Evolutionary conservation across 2,113 vertebrate species (phyloP).

Genomic region (Peromyscus californicus): DNA sequence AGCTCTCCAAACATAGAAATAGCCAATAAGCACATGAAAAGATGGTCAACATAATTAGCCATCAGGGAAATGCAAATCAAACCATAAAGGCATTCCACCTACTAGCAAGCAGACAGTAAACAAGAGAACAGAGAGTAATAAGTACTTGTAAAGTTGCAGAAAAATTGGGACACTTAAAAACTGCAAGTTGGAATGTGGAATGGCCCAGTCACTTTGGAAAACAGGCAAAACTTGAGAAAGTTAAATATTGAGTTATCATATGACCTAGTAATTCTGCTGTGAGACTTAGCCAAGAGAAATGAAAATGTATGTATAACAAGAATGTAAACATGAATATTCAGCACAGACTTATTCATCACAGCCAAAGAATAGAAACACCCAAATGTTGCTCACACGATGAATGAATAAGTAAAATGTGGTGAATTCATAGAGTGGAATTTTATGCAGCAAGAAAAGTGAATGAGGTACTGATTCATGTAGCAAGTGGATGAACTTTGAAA

Average conservation of each 20-base stretch:
- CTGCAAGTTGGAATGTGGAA: background rate
- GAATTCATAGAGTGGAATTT: conserved; percentile 22
- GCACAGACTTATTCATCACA: background rate
- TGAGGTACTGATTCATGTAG: background rate
- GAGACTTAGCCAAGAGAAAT: conserved; percentile 19
- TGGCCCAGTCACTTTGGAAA: background rate
- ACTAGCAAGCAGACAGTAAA: background rate
- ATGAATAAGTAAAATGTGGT: conserved; percentile 55
- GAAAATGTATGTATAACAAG: conserved; percentile 37
- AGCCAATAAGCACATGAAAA: background rate
- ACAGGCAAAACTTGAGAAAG: background rate
- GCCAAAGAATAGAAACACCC: conserved; percentile 15
- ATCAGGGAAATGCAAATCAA: conserved; percentile 20
- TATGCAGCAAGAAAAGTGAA: conserved; percentile 38
- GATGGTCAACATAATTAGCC: background rate
- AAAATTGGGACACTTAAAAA: background rate
- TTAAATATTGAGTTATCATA: conserved; percentile 1
- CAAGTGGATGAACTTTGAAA: background rate
- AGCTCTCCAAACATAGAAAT: conserved; percentile 29
- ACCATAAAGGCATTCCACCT: background rate
- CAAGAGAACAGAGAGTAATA: background rate
- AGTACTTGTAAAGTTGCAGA: background rate
- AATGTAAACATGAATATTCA: conserved; percentile 35
- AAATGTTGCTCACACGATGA: conserved; percentile 20
- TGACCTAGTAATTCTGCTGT: background rate